Evolutionary conservation across 2,797 vertebrate species (phyloP), one percentile per base, ranked within the genome.

Genomic region (Garrulus glandarius): DNA sequence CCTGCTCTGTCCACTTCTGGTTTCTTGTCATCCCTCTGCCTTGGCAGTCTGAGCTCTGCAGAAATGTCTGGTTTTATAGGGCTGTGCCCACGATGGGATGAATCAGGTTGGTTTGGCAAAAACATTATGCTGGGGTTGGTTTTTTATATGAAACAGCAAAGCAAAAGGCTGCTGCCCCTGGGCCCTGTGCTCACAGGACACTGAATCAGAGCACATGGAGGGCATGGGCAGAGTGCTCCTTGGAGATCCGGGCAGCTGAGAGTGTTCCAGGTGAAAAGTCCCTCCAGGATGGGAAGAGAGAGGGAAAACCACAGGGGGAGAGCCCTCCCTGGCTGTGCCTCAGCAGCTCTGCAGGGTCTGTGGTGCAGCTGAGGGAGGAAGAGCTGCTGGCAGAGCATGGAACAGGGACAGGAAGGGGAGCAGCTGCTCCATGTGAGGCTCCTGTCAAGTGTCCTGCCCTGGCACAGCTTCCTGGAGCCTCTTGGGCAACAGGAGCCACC

Each of bases 31-130:
- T 37, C 17, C 2, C 50, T 30, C 39, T 67, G 57, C 13, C 68
- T 5, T 6, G 34, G 52, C 85, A 36, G 8, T 0, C 49, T 7
- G 29, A 49, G 84, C 83, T 46, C 39, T 79, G 41, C 76, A 63
- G n/a, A 20, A 41, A 8, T 6, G 3, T 2, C 2, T 22, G 23
- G 4, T 8, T 46, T 36, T 27, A 2, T 1, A 10, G 41, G 36
- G 14, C 34, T 44, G 13, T 41, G 47, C 41, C 68, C 44, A 20
- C 53, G 19, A 9, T 2, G 49, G 69, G 61, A 3, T 78, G 32
- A 52, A n/a, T 49, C 4, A 15, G 27, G 6, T 22, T 63, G 39
- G 36, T 57, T 84, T 74, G 61, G 44, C 41, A 75, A 15, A 65
- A 77, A 5, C 16, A 5, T 5, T 5, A 4, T n/a, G 67, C 44